Evolutionary conservation across 2,797 vertebrate species (phyloP).

Genomic region (Centroberyx gerrardi): DNA sequence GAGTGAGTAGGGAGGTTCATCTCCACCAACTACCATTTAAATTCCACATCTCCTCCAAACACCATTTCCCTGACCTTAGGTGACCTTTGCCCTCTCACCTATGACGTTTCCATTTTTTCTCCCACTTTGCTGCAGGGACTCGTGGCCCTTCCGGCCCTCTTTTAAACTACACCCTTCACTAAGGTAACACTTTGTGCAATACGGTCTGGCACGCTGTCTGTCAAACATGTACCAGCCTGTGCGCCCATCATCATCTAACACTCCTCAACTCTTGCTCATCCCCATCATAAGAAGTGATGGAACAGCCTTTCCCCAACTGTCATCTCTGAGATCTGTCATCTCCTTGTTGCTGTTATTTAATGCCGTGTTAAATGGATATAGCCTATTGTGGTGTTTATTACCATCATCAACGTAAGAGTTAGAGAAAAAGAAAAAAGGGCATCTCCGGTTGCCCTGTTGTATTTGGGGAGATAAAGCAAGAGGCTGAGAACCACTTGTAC

Average conservation of each 20-base stretch:
- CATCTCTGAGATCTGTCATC: constrained; percentile 30
- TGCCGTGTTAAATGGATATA: constrained; percentile 22
- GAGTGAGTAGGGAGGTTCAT: neutral
- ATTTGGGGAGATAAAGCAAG: constrained; percentile 4
- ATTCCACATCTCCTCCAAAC: too few relatives aligned
- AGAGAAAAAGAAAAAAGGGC: neutral
- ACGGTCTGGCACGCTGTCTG: constrained; percentile 61
- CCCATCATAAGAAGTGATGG: constrained; percentile 32
- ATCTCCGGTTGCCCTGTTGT: neutral
- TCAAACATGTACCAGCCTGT: constrained; percentile 49
- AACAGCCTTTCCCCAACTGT: constrained; percentile 27
- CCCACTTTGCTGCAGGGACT: constrained; percentile 90
- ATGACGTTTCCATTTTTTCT: constrained; percentile 72
- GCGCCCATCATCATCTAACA: constrained; percentile 43
- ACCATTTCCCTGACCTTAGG: constrained; percentile 15
- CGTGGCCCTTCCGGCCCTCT: constrained; percentile 90
- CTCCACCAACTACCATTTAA: neutral
- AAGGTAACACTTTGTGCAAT: constrained; percentile 87
- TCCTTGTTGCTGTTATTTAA: constrained; percentile 40
- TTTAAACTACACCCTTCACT: constrained; percentile 91
- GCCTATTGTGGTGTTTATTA: constrained; percentile 20
- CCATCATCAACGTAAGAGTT: constrained; percentile 2
- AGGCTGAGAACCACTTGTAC: neutral
- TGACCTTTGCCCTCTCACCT: constrained; percentile 54
- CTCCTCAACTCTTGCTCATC: constrained; percentile 38